Percentiles rank a stretch among this genome's conserved stretches.
These are phyloP conservation scores for Melanaphis sacchari DNA, from an alignment of 1,140 invertebrate species.

Conservation along the genomic window DNA sequence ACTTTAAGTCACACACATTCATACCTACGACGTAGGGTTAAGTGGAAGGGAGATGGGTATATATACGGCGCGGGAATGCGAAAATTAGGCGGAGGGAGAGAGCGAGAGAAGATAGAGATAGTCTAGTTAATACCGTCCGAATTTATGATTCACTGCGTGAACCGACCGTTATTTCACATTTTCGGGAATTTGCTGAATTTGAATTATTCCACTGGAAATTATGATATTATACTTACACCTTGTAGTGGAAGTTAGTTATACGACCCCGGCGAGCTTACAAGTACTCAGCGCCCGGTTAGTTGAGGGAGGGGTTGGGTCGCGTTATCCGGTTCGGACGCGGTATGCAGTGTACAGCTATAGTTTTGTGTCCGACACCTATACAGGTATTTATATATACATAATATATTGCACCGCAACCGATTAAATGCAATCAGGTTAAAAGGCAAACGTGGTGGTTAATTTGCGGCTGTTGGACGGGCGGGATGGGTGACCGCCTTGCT, in stretches of 20 bases:
- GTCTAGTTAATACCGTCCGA: neutral
- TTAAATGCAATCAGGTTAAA: conserved; percentile 50
- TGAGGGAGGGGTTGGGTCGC: neutral
- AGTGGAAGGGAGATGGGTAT: neutral
- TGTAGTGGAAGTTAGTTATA: neutral
- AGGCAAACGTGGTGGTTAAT: conserved; percentile 29
- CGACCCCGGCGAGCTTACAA: neutral
- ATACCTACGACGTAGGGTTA: neutral
- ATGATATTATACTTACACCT: neutral
- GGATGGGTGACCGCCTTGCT: conserved; percentile 32
- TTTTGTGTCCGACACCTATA: neutral
- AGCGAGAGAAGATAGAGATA: neutral
- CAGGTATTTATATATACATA: neutral
- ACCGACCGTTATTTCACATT: neutral
- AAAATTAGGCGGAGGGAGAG: too few species aligned
- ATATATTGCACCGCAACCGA: neutral
- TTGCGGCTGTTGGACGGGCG: neutral
- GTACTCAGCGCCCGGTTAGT: neutral
- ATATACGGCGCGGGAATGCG: neutral
- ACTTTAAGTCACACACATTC: neutral
- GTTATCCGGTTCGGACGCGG: neutral
- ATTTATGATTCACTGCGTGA: conserved; percentile 3
- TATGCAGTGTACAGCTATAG: neutral
- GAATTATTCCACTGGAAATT: conserved; percentile 34
- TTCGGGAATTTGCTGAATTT: neutral